Evolutionary conservation across 2,113 vertebrate species (phyloP).

Genomic region (Apaloderma vittatum): DNA sequence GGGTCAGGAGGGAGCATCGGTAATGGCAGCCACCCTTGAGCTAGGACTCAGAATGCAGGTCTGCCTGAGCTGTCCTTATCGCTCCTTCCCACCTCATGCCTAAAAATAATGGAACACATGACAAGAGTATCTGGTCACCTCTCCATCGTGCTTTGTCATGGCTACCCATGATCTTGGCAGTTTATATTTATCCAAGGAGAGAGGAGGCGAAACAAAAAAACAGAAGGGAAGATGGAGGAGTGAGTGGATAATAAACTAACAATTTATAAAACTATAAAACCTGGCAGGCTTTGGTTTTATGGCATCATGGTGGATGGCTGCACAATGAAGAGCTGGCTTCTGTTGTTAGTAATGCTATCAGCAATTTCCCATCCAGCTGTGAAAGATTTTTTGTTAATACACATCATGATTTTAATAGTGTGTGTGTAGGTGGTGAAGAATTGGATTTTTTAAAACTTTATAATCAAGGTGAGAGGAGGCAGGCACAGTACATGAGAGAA

Average conservation of each 20-base stretch:
- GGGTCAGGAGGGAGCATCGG: background rate
- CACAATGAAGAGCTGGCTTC: conserved; percentile 34
- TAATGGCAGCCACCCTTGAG: background rate
- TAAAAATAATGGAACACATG: background rate
- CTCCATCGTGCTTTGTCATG: background rate
- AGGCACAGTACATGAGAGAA: conserved; percentile 54
- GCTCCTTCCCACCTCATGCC: background rate
- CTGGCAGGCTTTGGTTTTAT: conserved; percentile 3
- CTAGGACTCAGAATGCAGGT: background rate
- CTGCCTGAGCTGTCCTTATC: background rate
- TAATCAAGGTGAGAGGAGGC: conserved; percentile 75
- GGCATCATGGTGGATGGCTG: background rate
- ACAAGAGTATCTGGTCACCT: background rate
- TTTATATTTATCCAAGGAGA: conserved; percentile 15
- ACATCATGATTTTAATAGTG: conserved; percentile 74
- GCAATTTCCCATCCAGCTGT: conserved; percentile 68
- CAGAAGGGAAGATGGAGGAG: background rate
- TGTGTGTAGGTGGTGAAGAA: conserved; percentile 68
- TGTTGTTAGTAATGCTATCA: conserved; percentile 29
- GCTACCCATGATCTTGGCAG: background rate
- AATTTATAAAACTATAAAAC: background rate
- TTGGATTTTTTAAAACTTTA: conserved; percentile 64
- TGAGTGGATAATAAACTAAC: conserved; percentile 18
- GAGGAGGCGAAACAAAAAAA: background rate
- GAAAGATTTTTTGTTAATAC: conserved; percentile 67